A percentile compares a stretch with the other conserved stretches of the same genome.
Evolutionary conservation across 2,113 vertebrate genomes (phyloP).

Genomic region (Casuarius casuarius): DNA sequence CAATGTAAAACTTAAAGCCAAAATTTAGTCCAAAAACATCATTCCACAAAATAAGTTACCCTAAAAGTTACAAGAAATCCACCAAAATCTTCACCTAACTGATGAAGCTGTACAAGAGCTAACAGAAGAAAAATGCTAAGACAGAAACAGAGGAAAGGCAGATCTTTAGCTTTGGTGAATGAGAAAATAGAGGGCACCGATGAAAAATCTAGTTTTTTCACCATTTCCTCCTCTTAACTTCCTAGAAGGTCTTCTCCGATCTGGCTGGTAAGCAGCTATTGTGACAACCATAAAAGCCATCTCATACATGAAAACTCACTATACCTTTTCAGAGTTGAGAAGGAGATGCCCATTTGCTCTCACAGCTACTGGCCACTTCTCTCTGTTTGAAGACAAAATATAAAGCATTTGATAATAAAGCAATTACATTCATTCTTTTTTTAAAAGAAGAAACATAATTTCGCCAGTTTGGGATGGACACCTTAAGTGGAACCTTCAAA

Average conservation of each 20-base stretch:
- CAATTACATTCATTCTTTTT: not conserved
- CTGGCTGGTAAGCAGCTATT: not conserved
- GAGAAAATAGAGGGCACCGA: not conserved
- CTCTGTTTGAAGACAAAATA: constrained; percentile 75
- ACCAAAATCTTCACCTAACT: not conserved
- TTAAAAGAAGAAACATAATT: not conserved
- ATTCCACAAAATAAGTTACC: not conserved
- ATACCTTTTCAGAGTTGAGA: constrained; percentile 97
- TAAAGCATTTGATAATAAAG: not conserved
- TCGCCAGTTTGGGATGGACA: not conserved
- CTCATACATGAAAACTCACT: not conserved
- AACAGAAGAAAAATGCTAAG: not conserved
- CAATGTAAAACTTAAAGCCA: not conserved
- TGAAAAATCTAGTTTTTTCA: not conserved
- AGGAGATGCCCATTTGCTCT: constrained; percentile 97
- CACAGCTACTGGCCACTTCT: constrained; percentile 93
- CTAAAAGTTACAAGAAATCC: not conserved
- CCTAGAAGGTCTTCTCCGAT: not conserved
- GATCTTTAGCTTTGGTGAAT: not conserved
- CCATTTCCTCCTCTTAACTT: not conserved
- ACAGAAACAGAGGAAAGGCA: not conserved
- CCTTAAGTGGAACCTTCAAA: not conserved
- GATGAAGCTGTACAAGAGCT: not conserved
- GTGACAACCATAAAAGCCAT: not conserved
- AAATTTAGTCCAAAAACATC: not conserved